Percentiles rank a stretch among this genome's conserved stretches.
Conservation (phyloP, 2,113 vertebrate species). For the Oreochromis niloticus region DNA sequence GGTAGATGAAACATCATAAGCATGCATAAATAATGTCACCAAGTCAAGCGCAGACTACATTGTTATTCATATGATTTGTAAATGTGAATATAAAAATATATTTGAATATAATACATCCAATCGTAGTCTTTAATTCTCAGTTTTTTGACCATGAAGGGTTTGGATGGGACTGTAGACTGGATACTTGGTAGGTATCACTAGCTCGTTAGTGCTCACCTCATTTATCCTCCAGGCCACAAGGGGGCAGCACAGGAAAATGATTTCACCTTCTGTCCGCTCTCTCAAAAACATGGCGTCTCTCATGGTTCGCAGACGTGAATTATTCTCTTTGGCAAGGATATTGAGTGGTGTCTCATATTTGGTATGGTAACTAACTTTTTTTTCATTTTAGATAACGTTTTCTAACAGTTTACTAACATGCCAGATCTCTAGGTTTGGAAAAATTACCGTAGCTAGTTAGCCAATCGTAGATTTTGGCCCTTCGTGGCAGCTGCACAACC, state of each 20-base stretch:
- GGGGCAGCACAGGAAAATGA: background rate
- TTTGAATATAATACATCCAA: background rate
- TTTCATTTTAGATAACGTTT: background rate
- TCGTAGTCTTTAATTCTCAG: background rate
- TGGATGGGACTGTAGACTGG: background rate
- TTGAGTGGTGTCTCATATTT: background rate
- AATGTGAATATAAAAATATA: background rate
- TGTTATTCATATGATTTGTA: background rate
- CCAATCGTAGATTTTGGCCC: background rate
- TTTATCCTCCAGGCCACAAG: constrained; percentile 2
- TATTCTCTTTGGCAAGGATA: constrained; percentile 48
- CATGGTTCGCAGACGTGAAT: constrained; percentile 8
- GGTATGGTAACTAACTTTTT: constrained; percentile 28
- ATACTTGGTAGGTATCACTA: background rate
- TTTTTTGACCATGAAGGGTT: background rate
- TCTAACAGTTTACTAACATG: background rate
- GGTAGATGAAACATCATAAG: background rate
- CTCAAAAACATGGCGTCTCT: constrained; percentile 57
- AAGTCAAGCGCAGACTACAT: background rate
- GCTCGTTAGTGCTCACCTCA: background rate
- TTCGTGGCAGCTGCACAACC: background rate
- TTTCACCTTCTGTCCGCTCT: background rate
- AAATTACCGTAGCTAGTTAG: background rate
- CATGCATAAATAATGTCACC: background rate
- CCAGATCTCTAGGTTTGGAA: background rate